Base-by-base conservation (phyloP, 2,888 invertebrate genomes). In the Magallana nippona region DNA sequence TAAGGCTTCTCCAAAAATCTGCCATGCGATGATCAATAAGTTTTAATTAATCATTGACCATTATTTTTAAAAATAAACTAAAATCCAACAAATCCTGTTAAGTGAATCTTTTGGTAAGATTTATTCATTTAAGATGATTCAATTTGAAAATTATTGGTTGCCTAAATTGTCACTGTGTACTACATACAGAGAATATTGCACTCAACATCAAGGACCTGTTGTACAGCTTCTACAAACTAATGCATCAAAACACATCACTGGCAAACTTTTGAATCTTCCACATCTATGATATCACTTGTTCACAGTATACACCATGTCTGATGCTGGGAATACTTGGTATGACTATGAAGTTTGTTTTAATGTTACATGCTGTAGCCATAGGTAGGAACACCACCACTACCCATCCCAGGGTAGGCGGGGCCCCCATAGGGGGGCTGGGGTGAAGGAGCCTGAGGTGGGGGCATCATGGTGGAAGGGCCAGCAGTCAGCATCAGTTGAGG, bases 401-500 rank as follows among this genome's bases (percentile, higher is more conserved):
- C n/a, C 84, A 84, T 84, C 17, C 81, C 81, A 10, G 84, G 84
- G 22, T 80, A 83, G 27, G 79, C 71, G 57, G 83, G 82, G 57
- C 56, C 83, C 44, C 84, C 85, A 55, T 86, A 86, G 11, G 22
- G 83, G 55, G 88, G 89, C 63, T 84, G 85, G 19, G 88, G 88
- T 11, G 90, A 88, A 22, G 87, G 86, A n/a, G 87, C 87, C n/a
- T 87, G 85, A 55, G 88, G 86, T 44, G 90, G 89, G 22, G 86
- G 82, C 19, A 83, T 85, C 88, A 91, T 91, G 32, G 87, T 86
- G 56, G 87, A 89, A 58, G 97, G 97, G 82, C 98, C 98, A 84
- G 98, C 98, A 55, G 99, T 99, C 92, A 99, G 95, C 99, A 99
- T 99, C 91, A 99, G 95, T 94, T 98, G 98, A n/a, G 98, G 98